These are phyloP conservation scores for Pampus argenteus DNA, from an alignment of 2,797 vertebrate genomes.

Conservation along the genomic window DNA sequence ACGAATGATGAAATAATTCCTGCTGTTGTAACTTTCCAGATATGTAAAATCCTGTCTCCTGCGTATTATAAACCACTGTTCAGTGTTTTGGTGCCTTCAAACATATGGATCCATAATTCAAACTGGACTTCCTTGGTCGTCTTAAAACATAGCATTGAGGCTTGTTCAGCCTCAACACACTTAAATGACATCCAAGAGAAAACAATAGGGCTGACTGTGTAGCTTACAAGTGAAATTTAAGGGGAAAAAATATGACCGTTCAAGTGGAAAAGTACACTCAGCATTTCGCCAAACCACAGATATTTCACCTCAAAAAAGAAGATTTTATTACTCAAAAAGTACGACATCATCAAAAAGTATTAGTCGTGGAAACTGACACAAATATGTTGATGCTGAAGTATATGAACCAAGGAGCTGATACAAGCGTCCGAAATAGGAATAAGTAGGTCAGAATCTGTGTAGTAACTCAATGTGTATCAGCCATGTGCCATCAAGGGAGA, in stretches of 20 bases:
- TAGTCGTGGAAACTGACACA: slow-evolving; percentile 20
- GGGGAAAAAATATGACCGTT: slow-evolving; percentile 15
- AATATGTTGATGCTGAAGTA: background rate
- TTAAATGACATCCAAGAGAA: slow-evolving; percentile 24
- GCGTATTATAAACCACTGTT: too few species aligned
- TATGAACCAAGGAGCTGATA: background rate
- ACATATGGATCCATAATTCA: too few species aligned
- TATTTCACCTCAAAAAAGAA: slow-evolving; percentile 40
- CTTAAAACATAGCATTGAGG: background rate
- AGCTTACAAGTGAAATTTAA: slow-evolving; percentile 22
- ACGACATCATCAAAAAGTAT: slow-evolving; percentile 27
- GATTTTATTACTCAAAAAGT: slow-evolving; percentile 24
- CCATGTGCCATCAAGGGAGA: too few species aligned
- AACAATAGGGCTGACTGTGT: slow-evolving; percentile 10
- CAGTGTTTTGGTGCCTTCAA: too few species aligned
- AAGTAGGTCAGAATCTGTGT: background rate
- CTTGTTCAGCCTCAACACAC: background rate
- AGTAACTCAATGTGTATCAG: background rate
- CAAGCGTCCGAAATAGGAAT: background rate
- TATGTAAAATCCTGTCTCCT: too few species aligned
- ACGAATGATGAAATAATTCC: too few species aligned
- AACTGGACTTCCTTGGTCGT: too few species aligned
- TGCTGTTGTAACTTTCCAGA: too few species aligned
- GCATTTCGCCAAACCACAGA: slow-evolving; percentile 33
- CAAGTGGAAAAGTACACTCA: slow-evolving; percentile 40